Evolutionary conservation across 2,113 vertebrate species (phyloP), one percentile per base, ranked within the genome.

Genomic region (Eretmodus cyanostictus): DNA sequence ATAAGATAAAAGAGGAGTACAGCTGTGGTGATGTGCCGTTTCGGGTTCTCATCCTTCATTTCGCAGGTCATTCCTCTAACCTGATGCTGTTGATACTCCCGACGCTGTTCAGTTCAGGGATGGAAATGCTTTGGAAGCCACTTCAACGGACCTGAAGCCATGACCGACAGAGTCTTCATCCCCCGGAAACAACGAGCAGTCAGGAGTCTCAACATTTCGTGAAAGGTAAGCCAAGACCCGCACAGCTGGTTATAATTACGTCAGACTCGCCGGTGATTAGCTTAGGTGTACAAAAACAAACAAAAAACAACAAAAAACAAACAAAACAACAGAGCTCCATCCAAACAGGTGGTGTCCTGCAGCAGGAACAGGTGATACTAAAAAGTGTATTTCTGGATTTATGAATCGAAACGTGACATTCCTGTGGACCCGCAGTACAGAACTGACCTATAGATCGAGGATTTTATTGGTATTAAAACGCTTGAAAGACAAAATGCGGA

Each of bases 301-400:
- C 40, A 76, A 82, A 63, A 5, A 61, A 4, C 12, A 73, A 68
- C 19, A 71, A 24, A 71, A 73, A 47, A 47, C 9, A 82, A 82
- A 42, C 12, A 29, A 38, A 86, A 47, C 29, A 36, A 51, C 68
- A 14, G 36, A 66, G 66, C 13, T 87, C 17, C 40, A 6, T 38
- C 84, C 80, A 68, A 92, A 94, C 93, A 93, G 92, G 90, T 94
- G 93, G 88, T 66, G 86, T 83, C 82, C 88, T 92, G 71, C 31
- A 57, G 53, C 61, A 42, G n/a, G 24, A 76, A 84, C 73, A 78
- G 81, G 8, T 17, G 8, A 16, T 6, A 47, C 11, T 13, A 17
- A 11, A 83, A 84, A 85, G 81, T 78, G 27, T 27, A 38, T 12
- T 51, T 61, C 24, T 27, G 27, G 53, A 7, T 38, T 34, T 13